A percentile compares a stretch with the other conserved stretches of the same genome.
phyloP scores from a whole-genome alignment of 2,888 invertebrate species.

The Drosophila merina region DNA sequence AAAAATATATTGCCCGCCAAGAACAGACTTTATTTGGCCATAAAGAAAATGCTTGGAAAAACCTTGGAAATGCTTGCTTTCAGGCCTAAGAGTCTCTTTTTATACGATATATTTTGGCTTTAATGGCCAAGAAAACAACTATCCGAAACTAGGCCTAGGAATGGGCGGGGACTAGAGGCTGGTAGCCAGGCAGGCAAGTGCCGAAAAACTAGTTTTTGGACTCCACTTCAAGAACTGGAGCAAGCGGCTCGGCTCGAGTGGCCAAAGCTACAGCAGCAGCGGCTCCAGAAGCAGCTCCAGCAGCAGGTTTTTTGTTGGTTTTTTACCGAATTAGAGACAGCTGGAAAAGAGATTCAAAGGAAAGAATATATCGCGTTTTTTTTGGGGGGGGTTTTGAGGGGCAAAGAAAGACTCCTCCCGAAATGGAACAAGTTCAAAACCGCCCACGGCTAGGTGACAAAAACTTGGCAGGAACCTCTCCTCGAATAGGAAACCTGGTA shows the following conservation, averaged over 20 bases:
- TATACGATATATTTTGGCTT: conserved; percentile 12
- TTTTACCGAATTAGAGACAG: conserved; percentile 47
- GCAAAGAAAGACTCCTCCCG: conserved; percentile 5
- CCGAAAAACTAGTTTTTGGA: conserved; percentile 69
- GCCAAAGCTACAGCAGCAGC: not conserved
- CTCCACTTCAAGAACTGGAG: conserved; percentile 69
- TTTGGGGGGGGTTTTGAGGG: too few relatives aligned
- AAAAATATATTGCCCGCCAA: conserved; percentile 24
- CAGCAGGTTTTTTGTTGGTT: conserved; percentile 18
- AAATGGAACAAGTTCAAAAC: conserved; percentile 48
- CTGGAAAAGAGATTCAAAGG: conserved; percentile 13
- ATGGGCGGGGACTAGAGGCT: conserved; percentile 22
- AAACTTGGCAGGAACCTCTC: conserved; percentile 23
- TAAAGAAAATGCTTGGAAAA: conserved; percentile 25
- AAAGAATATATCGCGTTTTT: too few relatives aligned
- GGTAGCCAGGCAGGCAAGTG: conserved; percentile 49
- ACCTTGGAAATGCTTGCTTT: conserved; percentile 21
- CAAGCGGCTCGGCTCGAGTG: conserved; percentile 50
- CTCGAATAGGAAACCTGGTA: conserved; percentile 11
- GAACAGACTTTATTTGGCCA: conserved; percentile 31
- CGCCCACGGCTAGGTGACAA: conserved; percentile 31
- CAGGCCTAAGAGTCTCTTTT: conserved; percentile 32
- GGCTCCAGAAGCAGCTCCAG: conserved; percentile 2
- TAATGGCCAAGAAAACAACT: conserved; percentile 18
- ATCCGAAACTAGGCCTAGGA: conserved; percentile 42